Base-by-base conservation (phyloP, 2,888 invertebrate genomes). In the Ormia ochracea region DNA sequence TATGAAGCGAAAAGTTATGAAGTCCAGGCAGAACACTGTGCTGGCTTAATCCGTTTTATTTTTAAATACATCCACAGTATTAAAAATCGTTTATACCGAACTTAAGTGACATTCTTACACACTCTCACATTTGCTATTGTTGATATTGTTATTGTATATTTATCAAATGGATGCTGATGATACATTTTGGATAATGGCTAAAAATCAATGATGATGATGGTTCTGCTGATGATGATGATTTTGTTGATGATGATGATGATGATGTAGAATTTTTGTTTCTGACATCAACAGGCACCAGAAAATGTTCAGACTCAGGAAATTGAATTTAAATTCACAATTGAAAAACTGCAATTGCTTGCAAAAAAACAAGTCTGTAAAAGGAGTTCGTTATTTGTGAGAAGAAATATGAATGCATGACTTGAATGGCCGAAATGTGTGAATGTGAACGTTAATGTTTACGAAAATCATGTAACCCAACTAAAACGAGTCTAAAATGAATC, bases 301-400 rank as follows among this genome's bases (percentile, higher is more conserved):
- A 38, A n/a, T n/a, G 19, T 69, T 69, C 28, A 72, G 61, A 82
- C 78, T 82, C 78, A 85, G 86, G 86, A 87, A 86, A 87, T 87
- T 85, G 86, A 86, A 86, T 87, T 87, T 84, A 85, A 87, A 86
- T 86, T 84, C 85, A 83, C 85, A 85, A 83, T 83, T 77, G 56
- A 78, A 79, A 80, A 83, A 82, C 78, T 59, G 70, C 59, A 82
- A 82, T 78, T 81, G 75, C 78, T 68, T 75, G 72, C n/a, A n/a
- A n/a, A 61, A 83, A 83, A 70, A 56, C 56, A 82, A 61, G 72
- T 63, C 82, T 82, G 38, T 84, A 86, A 86, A 87, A 86, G 87
- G 85, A 85, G 85, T 85, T 87, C 87, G 87, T 87, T 87, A 87
- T 85, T 82, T 82, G 73, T 73, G 68, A 43, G 73, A 61, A 68